Evolutionary conservation across 2,113 vertebrate genomes (phyloP), one percentile per base, ranked within the genome.

Genomic region (human (Homo sapiens)): DNA sequence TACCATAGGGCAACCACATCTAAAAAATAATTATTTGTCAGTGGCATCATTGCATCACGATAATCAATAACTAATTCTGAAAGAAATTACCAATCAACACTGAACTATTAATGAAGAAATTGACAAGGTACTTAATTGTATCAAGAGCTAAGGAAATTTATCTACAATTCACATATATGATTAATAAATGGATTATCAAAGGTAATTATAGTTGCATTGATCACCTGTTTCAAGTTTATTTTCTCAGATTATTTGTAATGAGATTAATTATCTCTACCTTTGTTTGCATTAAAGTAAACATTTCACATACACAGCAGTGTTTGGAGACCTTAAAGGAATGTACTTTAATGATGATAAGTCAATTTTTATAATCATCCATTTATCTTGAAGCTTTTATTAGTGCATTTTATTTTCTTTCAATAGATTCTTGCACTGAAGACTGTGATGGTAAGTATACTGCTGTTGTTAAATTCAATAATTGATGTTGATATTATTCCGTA

Each of bases 91-190:
- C 12, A 25, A 64, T 93, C 82, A 91, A 89, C 45, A 89, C 32
- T 85, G 50, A 91, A 55, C 85, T 89, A 92, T 70, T 95, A 76
- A 50, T 93, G 70, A 85, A 80, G 73, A 85, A 89, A 91, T 89
- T 89, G 78, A 85, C 52, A 86, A 59, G 10, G 2, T 73, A 50
- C 13, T 96, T 43, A 76, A 72, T 95, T 94, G 81, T n/a, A 84
- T 55, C 10, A 72, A 86, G 40, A 86, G 50, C 78, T 82, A 45
- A 84, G n/a, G 59, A 70, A 18, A 76, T 89, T n/a, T 82, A 35
- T 57, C 50, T 76, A 40, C 11, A 88, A 43, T 64, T 82, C 38
- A 94, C 50, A 8, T 82, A 50, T 72, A 32, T 83, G 7, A 57
- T 92, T 92, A 95, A 92, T 89, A 43, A 30, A 64, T 85, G 40